A percentile compares a stretch with the other conserved stretches of the same genome.
Evolutionary conservation across 23 tunicate species (phyloP).

Genomic region (Halocynthia aurantium): DNA sequence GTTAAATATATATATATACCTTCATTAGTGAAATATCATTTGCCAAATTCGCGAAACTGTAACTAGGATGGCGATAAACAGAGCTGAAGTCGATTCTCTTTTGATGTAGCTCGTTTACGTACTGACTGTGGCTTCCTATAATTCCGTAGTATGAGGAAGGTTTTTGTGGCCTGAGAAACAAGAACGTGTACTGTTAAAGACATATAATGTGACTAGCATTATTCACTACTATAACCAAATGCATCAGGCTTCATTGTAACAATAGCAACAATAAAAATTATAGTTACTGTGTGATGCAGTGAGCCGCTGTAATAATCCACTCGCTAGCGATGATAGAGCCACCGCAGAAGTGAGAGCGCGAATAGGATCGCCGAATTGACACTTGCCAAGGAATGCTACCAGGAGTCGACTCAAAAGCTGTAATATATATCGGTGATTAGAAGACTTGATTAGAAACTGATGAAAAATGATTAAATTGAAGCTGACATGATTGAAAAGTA

Average conservation of each 20-base stretch:
- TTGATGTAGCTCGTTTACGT: constrained; percentile 11
- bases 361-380: constrained; percentile 22
- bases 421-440: not conserved
- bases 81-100: constrained; percentile 4
- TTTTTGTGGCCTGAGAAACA: not conserved
- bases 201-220: no score
- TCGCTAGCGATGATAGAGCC: constrained; percentile 13
- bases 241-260: no score
- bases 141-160: constrained; percentile 17
- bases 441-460: not conserved
- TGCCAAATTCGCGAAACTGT: constrained; percentile 6
- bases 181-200: not conserved
- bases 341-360: constrained; percentile 30
- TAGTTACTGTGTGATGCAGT: constrained; percentile 33
- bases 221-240: no score
- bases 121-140: constrained; percentile 23
- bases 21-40: constrained; percentile 52
- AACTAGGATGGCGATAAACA: constrained; percentile 16
- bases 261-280: not conserved
- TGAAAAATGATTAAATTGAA: no score
- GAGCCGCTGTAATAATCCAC: constrained; percentile 50
- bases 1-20: constrained; percentile 14
- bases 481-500: no score
- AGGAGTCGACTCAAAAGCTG: constrained; percentile 23
- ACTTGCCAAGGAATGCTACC: constrained; percentile 58